Evolutionary conservation across 2,113 vertebrate genomes (phyloP), one percentile per base, ranked within the genome.

Genomic region (Pollachius pollachius): DNA sequence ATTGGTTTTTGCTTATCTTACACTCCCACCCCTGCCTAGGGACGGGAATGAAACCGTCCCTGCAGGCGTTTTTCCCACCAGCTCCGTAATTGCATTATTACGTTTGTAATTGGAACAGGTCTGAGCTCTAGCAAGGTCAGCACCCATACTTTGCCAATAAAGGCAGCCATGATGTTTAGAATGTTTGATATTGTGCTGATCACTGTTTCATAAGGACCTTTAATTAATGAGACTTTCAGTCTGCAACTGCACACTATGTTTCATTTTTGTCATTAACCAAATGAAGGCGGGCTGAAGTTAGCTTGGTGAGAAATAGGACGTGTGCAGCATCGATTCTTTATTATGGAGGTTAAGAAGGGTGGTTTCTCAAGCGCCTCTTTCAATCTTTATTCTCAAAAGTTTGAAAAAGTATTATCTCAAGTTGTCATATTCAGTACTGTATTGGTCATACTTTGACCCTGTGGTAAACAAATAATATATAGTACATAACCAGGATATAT

Each of bases 191-290:
- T 7, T 34, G 30, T 5, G 30, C 8, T 17, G 1, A 17, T 62
- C 13, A 30, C 61, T 27, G 61, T 62, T 62, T 62, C 19, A 62
- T 62, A 62, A 62, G 5, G 25, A 62, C 23, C 61, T 15, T 17
- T 62, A 62, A 62, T 62, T 27, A 62, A 27, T 61, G 59, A 18
- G 8, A 21, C 17, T 61, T 34, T 34, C 30, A 34, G 30, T 34
- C 4, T 0, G 30, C 4, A 4, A 34, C 30, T 34, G 30, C 30
- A 34, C 3, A 34, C 30, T 7, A 34, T 34, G 3, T 3, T 34
- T 34, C 23, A 61, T 61, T 61, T 61, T 61, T 61, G 5, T n/a
- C 59, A 61, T 61, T 61, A n/a, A 61, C 59, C 17, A 61, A 61
- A 16, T 12, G 59, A 21, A 61, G n/a, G 11, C 5, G 3, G 30